Base-by-base conservation (phyloP, 1,140 invertebrate genomes). In the Orchesella cincta region DNA sequence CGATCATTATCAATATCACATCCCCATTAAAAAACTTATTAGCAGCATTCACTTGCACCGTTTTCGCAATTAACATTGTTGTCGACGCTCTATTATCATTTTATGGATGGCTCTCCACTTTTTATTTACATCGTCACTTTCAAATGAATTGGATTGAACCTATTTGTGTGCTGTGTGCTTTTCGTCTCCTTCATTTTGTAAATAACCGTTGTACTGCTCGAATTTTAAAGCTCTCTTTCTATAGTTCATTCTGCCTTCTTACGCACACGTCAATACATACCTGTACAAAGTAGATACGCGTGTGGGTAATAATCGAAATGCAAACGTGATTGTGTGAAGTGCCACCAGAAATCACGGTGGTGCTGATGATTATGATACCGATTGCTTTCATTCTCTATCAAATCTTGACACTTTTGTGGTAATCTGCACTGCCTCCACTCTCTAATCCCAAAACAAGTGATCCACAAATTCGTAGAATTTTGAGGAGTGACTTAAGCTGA, bases 51-150 rank as follows among this genome's bases (percentile, higher is more conserved):
- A 57, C 52, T 57, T 57, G 8, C 52, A 57, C 52, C n/a, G n/a
- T 57, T 57, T 57, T 57, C 23, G 52, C 23, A 57, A 57, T 57
- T 57, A 57, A 57, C 52, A 57, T 57, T 18, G 52, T 57, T 57
- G 52, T n/a, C 52, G 23, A 8, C 52, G 5, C 52, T 14, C 52
- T n/a, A 23, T 57, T n/a, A 26, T 12, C 52, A 57, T 57, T 23
- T 12, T 57, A 23, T 12, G 39, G 39, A 46, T 46, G 39, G 8
- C 20, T 46, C 39, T 20, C 20, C 39, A 46, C 8, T 12, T 12
- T 46, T 46, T 46, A 46, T 46, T 46, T 46, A 20, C 39, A 20
- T 20, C 39, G 20, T 46, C 39, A 46, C 20, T 46, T 12, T 46
- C 39, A 46, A 12, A 12, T 46, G 8, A 46, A 46, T 46, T 46